These are phyloP conservation scores for Petrocephalus sullivani DNA, from an alignment of 2,797 vertebrate genomes.

Conservation along the genomic window DNA sequence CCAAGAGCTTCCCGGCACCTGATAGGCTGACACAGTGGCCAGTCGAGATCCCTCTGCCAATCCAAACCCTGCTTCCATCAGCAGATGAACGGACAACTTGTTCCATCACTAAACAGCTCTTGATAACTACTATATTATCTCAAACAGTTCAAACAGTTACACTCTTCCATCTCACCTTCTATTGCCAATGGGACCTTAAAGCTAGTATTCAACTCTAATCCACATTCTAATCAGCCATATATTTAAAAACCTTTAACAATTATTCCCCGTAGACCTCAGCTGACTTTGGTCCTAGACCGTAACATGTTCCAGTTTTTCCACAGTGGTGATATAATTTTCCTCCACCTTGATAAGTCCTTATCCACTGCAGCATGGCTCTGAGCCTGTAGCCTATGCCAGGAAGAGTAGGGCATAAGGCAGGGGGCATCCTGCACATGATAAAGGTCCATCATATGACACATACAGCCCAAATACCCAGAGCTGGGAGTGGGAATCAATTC, in stretches of 20 bases:
- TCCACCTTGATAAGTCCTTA: neutral
- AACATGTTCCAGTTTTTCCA: neutral
- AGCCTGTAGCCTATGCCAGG: neutral
- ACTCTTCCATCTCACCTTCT: neutral
- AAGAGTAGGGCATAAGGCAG: neutral
- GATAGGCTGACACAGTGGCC: neutral
- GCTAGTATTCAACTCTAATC: neutral
- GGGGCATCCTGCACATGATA: neutral
- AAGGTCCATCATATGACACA: neutral
- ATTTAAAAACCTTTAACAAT: neutral
- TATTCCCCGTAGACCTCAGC: neutral
- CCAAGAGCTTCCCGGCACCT: neutral
- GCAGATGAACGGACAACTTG: neutral
- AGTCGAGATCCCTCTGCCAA: neutral
- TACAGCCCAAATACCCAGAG: neutral
- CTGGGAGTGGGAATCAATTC: neutral
- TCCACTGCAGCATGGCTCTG: neutral
- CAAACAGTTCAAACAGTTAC: neutral
- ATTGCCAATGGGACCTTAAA: neutral
- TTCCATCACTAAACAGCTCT: neutral
- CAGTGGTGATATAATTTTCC: neutral
- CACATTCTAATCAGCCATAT: neutral
- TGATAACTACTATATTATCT: neutral
- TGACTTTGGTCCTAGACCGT: neutral
- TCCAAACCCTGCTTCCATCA: neutral